A percentile compares a stretch with the other conserved stretches of the same genome.
Evolutionary conservation across 2,113 vertebrate species (phyloP).

Genomic region (Mobula hypostoma): DNA sequence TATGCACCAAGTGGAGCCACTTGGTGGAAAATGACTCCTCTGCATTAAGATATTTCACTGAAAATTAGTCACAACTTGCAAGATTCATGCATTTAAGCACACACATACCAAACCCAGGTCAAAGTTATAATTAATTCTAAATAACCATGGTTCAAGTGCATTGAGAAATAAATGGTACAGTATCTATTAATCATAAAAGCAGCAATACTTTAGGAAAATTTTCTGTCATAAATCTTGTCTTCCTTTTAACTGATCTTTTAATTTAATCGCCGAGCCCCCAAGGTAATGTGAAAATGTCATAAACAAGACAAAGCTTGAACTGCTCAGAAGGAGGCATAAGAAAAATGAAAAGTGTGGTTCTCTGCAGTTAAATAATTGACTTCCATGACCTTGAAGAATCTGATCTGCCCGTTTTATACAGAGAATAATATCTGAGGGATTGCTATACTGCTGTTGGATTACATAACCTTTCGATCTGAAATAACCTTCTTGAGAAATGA

Average conservation of each 20-base stretch:
- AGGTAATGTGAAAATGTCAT: conserved; percentile 20
- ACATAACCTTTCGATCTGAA: neutral
- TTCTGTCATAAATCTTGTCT: neutral
- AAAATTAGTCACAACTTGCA: neutral
- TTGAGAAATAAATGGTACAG: neutral
- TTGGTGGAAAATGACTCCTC: neutral
- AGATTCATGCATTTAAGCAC: neutral
- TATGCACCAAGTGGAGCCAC: neutral
- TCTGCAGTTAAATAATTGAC: conserved; percentile 1
- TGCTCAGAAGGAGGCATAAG: neutral
- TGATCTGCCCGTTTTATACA: neutral
- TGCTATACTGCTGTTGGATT: neutral
- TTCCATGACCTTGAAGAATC: conserved; percentile 13
- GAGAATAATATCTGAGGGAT: neutral
- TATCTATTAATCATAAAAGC: neutral
- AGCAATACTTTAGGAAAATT: neutral
- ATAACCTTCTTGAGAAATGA: neutral
- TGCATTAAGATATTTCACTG: neutral
- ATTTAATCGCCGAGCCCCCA: neutral
- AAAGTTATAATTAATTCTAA: conserved; percentile 17
- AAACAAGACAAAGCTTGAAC: neutral
- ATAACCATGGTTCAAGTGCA: conserved; percentile 8
- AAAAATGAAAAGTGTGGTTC: neutral
- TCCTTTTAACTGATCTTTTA: neutral
- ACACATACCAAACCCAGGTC: neutral